Percentiles rank a stretch among this genome's conserved stretches.
phyloP scores from a whole-genome alignment of 2,888 invertebrate species.

The Eustalomyia histrio region DNA sequence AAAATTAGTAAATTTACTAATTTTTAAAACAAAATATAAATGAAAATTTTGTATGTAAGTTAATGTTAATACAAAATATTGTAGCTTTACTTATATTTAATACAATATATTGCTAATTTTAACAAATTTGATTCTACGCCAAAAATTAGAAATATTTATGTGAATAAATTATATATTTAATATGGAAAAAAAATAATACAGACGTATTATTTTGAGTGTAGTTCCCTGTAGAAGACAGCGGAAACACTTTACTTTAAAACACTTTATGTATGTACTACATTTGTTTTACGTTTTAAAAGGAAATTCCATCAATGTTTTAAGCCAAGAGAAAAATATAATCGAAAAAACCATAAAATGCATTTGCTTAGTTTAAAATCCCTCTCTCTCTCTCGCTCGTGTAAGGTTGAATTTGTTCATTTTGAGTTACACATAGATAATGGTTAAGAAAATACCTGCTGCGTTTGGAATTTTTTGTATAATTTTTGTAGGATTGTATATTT shows the following conservation, averaged over 20 bases:
- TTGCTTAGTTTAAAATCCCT: neutral
- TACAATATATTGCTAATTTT: no score
- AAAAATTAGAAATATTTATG: no score
- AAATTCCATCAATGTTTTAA: slow-evolving; percentile 56
- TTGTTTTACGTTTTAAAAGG: slow-evolving; percentile 57
- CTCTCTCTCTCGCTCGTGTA: no score
- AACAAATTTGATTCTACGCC: no score
- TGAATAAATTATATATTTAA: no score
- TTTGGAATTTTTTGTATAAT: slow-evolving; percentile 33
- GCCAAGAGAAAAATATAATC: neutral
- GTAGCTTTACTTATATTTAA: no score
- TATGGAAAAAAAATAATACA: no score
- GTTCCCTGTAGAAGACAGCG: slow-evolving; percentile 38
- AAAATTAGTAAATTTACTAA: no score
- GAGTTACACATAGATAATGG: neutral
- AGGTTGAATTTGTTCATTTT: neutral
- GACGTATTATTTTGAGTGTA: no score
- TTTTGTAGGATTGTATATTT: slow-evolving; percentile 44
- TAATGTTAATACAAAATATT: no score
- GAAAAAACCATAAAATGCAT: slow-evolving; percentile 45
- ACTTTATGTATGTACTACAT: slow-evolving; percentile 41
- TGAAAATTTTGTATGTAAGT: no score
- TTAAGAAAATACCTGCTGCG: slow-evolving; percentile 31
- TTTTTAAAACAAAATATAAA: no score
- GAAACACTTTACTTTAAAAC: slow-evolving; percentile 47